phyloP scores from a whole-genome alignment of 2,113 vertebrate species.

The Mus pahari region DNA sequence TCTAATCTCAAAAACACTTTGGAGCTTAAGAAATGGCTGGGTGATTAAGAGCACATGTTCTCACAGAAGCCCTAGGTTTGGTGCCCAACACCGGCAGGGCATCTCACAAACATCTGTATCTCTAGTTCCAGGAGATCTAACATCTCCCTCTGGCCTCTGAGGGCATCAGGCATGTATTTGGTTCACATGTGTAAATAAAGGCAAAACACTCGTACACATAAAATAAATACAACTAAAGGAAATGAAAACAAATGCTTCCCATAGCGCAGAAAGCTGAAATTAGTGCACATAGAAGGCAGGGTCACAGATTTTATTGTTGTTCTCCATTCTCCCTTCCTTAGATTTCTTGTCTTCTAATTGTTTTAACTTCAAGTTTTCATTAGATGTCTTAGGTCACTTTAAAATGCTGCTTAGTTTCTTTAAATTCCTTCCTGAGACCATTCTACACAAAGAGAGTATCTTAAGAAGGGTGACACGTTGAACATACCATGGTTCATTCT shows the following conservation, averaged over 20 bases:
- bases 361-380: slow-evolving; percentile 3
- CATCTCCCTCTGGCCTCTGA: not conserved
- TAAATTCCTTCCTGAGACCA: not conserved
- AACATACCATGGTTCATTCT: not conserved
- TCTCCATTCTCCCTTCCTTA: not conserved
- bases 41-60: not conserved
- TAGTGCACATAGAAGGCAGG: not conserved
- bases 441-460: not conserved
- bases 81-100: too few species aligned
- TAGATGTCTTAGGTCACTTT: not conserved
- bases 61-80: too few species aligned
- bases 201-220: not conserved
- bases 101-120: not conserved
- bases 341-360: not conserved
- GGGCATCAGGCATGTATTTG: not conserved
- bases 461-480: not conserved
- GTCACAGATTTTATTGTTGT: not conserved
- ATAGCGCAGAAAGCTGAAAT: not conserved
- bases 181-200: not conserved
- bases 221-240: not conserved
- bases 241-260: not conserved
- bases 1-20: not conserved
- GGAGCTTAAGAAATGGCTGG: too few species aligned
- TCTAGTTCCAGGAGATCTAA: too few species aligned
- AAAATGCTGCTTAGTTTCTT: not conserved